phyloP scores from a whole-genome alignment of 2,797 vertebrate species.

The Tiaroga cobitis region DNA sequence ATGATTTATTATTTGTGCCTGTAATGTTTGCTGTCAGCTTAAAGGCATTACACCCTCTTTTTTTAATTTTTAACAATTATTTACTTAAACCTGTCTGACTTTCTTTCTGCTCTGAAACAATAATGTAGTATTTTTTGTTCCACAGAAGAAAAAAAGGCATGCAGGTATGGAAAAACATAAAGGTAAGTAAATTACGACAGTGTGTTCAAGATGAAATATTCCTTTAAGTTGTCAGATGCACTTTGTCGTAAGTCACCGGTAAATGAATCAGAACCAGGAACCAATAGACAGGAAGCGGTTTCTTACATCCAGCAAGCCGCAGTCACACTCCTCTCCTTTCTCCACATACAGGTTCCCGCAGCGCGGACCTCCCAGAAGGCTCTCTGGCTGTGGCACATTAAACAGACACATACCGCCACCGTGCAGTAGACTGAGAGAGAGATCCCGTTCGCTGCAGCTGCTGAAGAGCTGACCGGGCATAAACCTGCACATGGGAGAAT shows the following conservation, averaged over 20 bases:
- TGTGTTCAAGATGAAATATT: not conserved
- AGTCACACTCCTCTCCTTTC: conserved; percentile 86
- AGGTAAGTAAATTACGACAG: too few relatives aligned
- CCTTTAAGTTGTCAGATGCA: not conserved
- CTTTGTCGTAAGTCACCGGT: not conserved
- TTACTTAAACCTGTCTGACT: not conserved
- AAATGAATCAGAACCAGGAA: not conserved
- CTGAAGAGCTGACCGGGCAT: conserved; percentile 91
- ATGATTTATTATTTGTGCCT: not conserved
- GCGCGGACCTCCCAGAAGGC: conserved; percentile 70
- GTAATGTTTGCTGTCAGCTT: not conserved
- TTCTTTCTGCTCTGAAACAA: not conserved
- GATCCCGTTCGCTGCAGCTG: conserved; percentile 87
- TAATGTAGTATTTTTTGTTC: not conserved
- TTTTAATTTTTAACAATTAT: not conserved
- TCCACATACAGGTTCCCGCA: conserved; percentile 90
- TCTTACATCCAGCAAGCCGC: conserved; percentile 81
- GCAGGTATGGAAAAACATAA: not conserved
- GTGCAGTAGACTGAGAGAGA: conserved; percentile 80
- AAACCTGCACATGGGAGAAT: conserved; percentile 74
- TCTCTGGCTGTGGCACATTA: conserved; percentile 75
- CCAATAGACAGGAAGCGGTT: not conserved
- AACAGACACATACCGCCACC: conserved; percentile 88
- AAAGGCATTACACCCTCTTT: not conserved
- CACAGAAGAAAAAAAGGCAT: not conserved